Conservation (phyloP, 2,797 vertebrate species). For the Pachyuromys duprasi region DNA sequence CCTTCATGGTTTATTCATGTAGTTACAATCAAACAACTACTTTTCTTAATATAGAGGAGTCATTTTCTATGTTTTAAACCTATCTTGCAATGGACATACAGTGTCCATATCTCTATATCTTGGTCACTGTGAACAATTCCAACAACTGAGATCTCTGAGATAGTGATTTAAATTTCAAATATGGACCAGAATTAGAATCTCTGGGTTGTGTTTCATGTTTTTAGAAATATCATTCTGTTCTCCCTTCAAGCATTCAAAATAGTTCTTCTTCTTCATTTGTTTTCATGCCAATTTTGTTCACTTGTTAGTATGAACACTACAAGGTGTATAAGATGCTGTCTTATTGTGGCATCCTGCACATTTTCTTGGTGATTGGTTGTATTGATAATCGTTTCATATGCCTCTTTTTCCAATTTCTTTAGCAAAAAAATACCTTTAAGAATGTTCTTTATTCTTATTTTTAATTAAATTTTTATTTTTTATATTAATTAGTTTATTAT, state of each 20-base stretch:
- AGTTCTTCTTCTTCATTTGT: neutral
- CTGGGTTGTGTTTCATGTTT: neutral
- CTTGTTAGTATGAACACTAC: neutral
- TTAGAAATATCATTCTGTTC: neutral
- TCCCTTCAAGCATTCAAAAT: neutral
- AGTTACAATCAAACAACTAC: too few species aligned
- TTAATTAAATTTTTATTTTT: too few species aligned
- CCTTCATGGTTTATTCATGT: neutral
- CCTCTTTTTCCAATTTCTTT: neutral
- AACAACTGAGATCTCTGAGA: neutral
- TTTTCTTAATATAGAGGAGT: neutral
- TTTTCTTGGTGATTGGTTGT: neutral
- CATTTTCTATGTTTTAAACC: neutral
- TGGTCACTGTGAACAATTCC: neutral
- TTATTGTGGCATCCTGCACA: neutral
- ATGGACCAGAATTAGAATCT: neutral
- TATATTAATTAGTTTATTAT: too few species aligned
- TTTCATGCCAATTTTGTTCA: neutral
- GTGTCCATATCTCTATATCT: neutral
- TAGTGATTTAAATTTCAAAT: neutral
- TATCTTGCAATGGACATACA: neutral
- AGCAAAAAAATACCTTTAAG: neutral
- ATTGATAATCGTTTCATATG: neutral
- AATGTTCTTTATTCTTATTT: too few species aligned
- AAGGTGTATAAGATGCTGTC: neutral